Base-by-base conservation (phyloP, 2,797 vertebrate genomes). In the Myripristis jacobus region DNA sequence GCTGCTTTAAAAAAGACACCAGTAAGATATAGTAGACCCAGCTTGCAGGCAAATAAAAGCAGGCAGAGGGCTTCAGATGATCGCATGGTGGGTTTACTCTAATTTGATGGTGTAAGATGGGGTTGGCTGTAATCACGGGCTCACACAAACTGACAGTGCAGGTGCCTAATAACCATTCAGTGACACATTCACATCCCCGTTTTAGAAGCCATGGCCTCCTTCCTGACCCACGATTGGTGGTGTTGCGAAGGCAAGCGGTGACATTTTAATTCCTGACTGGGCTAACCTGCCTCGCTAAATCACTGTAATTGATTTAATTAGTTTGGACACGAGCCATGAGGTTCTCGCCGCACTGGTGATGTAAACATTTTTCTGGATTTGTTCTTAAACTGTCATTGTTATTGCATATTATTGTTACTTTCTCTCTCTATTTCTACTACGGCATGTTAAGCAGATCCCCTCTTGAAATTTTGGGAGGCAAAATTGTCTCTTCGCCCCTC, bases 251-350 rank as follows among this genome's bases (percentile, higher is more conserved):
- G 66, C 71, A 67, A 38, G 38, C 79, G 7, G 58, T 90, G 91
- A 91, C 90, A 87, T 87, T 91, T 91, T 83, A 82, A 92, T 92
- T 89, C 85, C 83, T 72, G 73, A 69, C 88, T 75, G 56, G 8
- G 73, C 70, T 86, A 85, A 88, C 75, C 64, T 73, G 77, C 75
- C 77, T 75, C 83, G 70, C 68, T 82, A 90, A 93, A 94, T 93
- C 64, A 92, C 88, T 85, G 83, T 89, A 92, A 93, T 93, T 91
- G 81, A 92, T 86, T 93, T 78, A 93, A 93, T 94, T 93, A 90
- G 90, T 93, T 92, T 93, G 89, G 88, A 92, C 88, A 85, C 66
- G 41, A 82, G 91, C 92, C 92, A 91, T 59, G n/a, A 68, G 85
- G 79, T 75, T 54, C 25, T 65, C 31, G 6, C 54, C 75, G 70